A percentile compares a stretch with the other conserved stretches of the same genome.
Conservation (phyloP, 2,113 vertebrate genomes). For the Syngnathus floridae region DNA sequence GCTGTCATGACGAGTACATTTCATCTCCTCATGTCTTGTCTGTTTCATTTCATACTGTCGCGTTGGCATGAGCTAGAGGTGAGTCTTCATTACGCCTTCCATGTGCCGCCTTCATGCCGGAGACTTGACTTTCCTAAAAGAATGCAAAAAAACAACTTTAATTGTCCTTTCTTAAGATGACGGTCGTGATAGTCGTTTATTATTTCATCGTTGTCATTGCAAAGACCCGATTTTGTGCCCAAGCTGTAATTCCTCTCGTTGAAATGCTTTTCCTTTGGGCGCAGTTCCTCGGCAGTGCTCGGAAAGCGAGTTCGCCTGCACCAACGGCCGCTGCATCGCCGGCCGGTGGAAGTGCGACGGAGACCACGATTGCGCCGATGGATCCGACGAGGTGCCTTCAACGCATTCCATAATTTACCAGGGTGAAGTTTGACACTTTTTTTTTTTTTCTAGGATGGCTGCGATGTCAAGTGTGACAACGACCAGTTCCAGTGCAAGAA, state of each 20-base stretch:
- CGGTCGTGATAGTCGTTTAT: not conserved
- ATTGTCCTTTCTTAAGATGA: not conserved
- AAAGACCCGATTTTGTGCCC: no score
- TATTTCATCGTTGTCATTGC: not conserved
- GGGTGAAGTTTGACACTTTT: not conserved
- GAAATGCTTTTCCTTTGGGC: constrained; percentile 21
- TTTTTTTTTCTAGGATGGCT: constrained; percentile 84
- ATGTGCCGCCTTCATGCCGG: not conserved
- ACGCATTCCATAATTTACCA: not conserved
- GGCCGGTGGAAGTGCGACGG: constrained; percentile 96
- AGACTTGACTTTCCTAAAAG: no score
- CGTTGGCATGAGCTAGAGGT: constrained; percentile 84
- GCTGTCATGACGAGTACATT: constrained; percentile 55
- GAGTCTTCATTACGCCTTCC: constrained; percentile 61
- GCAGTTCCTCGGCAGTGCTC: constrained; percentile 89
- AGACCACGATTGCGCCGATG: constrained; percentile 90
- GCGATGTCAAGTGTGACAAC: constrained; percentile 84
- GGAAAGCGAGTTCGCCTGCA: constrained; percentile 92
- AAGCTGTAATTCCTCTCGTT: constrained; percentile 9
- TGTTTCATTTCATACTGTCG: constrained; percentile 89
- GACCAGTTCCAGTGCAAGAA: constrained; percentile 97
- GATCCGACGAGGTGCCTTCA: constrained; percentile 84
- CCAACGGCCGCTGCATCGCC: constrained; percentile 92
- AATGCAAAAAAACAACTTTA: not conserved
- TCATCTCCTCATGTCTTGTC: constrained; percentile 91